Evolutionary conservation across 53 echinoderm and acorn worm species (phyloP).

Genomic region (Antedon mediterranea): DNA sequence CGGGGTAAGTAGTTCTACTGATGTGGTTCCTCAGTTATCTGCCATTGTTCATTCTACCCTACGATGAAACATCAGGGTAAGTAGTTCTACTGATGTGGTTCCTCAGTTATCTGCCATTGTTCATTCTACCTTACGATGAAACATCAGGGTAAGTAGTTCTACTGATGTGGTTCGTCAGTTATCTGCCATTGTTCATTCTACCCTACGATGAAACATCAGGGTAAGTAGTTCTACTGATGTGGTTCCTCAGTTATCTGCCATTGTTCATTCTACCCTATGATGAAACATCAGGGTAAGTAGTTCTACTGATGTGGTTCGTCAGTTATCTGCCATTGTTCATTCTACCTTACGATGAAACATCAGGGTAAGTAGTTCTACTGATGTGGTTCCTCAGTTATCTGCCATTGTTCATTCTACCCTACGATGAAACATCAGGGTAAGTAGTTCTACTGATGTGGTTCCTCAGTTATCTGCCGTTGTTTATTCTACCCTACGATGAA

Average conservation of each 20-base stretch:
- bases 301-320: slow-evolving; percentile 70
- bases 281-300: slow-evolving; percentile 17
- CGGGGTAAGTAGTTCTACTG: slow-evolving; percentile 44
- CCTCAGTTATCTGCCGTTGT: slow-evolving; percentile 63
- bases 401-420: slow-evolving; percentile 47
- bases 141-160: slow-evolving; percentile 37
- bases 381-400: slow-evolving; percentile 85
- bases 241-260: slow-evolving; percentile 86
- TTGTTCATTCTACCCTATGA: slow-evolving; percentile 43
- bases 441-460: slow-evolving; percentile 77
- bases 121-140: slow-evolving; percentile 39
- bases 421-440: slow-evolving; percentile 25
- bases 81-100: slow-evolving; percentile 77
- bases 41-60: slow-evolving; percentile 47
- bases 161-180: slow-evolving; percentile 78
- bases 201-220: slow-evolving; percentile 27
- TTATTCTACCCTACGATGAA: slow-evolving; percentile 39
- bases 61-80: slow-evolving; percentile 25
- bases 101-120: slow-evolving; percentile 63
- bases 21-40: slow-evolving; percentile 85
- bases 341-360: slow-evolving; percentile 29
- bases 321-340: slow-evolving; percentile 71
- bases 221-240: slow-evolving; percentile 55
- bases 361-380: slow-evolving; percentile 44
- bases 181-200: slow-evolving; percentile 58